Evolutionary conservation across 2,113 vertebrate species (phyloP), one percentile per base, ranked within the genome.

Genomic region (Gorsachius goisagi): DNA sequence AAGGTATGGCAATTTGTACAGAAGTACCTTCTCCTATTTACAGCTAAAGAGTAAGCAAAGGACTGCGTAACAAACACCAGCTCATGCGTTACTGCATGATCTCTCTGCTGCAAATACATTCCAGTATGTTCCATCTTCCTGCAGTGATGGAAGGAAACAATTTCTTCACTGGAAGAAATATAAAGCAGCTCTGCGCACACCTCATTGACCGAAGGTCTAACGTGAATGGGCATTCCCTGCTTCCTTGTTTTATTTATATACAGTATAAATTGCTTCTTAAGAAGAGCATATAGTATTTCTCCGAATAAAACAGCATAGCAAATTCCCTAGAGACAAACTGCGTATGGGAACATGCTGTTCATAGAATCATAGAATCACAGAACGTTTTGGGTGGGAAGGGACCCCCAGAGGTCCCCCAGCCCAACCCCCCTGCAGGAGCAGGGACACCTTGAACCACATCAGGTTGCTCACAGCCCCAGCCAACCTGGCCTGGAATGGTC

Each of bases 271-370:
- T 52, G 50, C 20, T 59, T 66, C 23, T 52, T 66, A 66, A 64
- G 62, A 37, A 68, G 58, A 8, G 15, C 58, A 50, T 58, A 15
- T 12, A 56, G 41, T 9, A 52, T 22, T 52, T 53, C 44, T 72
- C 23, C 39, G 37, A 53, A 30, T 7, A 72, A 50, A 30, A 39
- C 9, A 32, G 55, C 58, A 14, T 1, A 77, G 37, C 28, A 64
- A 71, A n/a, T 47, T 82, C 56, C 56, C 47, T 0, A 0, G 39
- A 56, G 45, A 53, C 15, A 23, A 50, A 37, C 52, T 35, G 83
- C 35, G 3, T 47, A 2, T 3, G 53, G 3, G 23, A 62, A 41
- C 60, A 44, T 27, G 5, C 11, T 1, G 2, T 44, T 76, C n/a
- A n/a, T n/a, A n/a, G n/a, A n/a, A n/a, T n/a, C n/a, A n/a, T n/a